These are phyloP conservation scores for Tromatobia lineatoria DNA, from an alignment of 2,888 invertebrate genomes.

Conservation along the genomic window DNA sequence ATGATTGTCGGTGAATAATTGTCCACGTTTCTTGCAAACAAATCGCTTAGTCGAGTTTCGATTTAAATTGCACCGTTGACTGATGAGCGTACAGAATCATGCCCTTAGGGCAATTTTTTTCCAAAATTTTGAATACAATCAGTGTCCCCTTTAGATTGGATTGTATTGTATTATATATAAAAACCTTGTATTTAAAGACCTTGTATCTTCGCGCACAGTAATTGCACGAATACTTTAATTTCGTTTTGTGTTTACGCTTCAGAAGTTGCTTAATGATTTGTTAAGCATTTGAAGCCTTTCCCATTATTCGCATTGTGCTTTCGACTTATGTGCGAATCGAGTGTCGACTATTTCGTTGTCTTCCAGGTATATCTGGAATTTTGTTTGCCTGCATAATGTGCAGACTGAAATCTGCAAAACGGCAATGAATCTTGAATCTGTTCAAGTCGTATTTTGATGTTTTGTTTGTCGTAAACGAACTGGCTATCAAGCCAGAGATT, in stretches of 20 bases:
- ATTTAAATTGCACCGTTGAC: conserved; percentile 83
- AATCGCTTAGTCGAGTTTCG: conserved; percentile 83
- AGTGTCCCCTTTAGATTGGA: conserved; percentile 81
- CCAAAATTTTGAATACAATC: conserved; percentile 81
- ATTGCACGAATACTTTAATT: conserved; percentile 79
- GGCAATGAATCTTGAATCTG: conserved; percentile 74
- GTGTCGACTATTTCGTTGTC: conserved; percentile 67
- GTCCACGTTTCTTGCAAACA: conserved; percentile 77
- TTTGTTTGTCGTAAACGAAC: conserved; percentile 77
- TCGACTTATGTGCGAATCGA: conserved; percentile 67
- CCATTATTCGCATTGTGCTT: conserved; percentile 70
- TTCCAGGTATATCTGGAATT: conserved; percentile 65
- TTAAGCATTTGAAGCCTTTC: background rate
- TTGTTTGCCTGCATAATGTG: conserved; percentile 72
- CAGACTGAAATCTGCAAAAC: conserved; percentile 72
- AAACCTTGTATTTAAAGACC: conserved; percentile 77
- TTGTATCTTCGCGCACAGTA: conserved; percentile 80
- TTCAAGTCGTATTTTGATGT: conserved; percentile 78
- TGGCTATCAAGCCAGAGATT: conserved; percentile 68
- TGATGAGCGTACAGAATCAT: conserved; percentile 81
- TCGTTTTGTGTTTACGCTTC: conserved; percentile 77
- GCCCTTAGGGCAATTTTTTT: conserved; percentile 80
- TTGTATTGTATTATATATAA: too few species aligned
- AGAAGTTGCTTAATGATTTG: conserved; percentile 80
- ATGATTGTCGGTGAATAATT: conserved; percentile 72